These are phyloP conservation scores for Zonitis immaculata DNA, from an alignment of 2,888 invertebrate species.

Conservation along the genomic window DNA sequence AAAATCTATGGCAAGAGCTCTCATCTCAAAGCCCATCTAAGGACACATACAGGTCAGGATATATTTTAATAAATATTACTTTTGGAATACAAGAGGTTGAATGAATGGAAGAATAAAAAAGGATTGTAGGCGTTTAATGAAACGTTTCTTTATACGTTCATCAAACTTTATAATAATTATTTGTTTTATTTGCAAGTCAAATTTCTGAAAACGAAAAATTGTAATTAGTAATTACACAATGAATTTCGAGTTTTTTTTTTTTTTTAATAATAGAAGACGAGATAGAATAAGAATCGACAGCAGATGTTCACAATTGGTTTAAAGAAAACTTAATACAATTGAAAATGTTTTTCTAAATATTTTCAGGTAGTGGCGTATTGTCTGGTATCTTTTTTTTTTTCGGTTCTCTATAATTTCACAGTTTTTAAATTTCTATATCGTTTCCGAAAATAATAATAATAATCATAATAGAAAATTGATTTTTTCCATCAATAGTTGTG, in stretches of 20 bases:
- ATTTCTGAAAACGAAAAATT: no score
- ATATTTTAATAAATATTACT: background rate
- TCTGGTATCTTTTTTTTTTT: background rate
- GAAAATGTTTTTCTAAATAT: background rate
- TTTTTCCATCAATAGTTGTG: no score
- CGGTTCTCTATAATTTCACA: no score
- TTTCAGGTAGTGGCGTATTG: background rate
- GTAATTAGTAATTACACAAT: no score
- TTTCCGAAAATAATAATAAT: no score
- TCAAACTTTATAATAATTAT: background rate
- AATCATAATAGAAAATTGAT: no score
- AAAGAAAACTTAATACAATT: background rate
- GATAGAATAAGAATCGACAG: no score
- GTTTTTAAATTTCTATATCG: no score
- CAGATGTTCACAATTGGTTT: background rate
- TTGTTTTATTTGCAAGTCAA: background rate
- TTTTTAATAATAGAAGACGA: no score
- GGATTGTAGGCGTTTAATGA: background rate
- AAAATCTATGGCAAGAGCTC: constrained; percentile 64
- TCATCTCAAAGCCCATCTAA: constrained; percentile 60
- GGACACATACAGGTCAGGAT: constrained; percentile 60
- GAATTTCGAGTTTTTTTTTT: no score
- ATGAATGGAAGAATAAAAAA: background rate
- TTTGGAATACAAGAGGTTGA: no score
- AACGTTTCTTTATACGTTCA: background rate